Evolutionary conservation across 2,888 invertebrate genomes (phyloP).

Genomic region (Lissocephala sabroskyi): DNA sequence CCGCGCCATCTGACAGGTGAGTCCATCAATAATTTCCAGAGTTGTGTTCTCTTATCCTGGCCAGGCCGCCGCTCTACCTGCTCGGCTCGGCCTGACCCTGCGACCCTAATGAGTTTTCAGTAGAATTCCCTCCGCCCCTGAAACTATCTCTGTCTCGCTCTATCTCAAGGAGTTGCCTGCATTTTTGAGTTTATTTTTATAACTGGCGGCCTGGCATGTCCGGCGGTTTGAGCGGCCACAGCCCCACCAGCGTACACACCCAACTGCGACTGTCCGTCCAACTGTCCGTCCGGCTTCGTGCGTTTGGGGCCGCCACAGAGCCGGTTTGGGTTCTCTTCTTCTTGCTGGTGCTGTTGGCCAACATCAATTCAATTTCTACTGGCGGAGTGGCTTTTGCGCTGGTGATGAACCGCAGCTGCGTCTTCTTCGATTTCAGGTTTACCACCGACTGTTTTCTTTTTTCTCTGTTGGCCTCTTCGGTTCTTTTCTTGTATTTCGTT

Average conservation of each 20-base stretch:
- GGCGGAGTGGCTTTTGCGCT: constrained; percentile 30
- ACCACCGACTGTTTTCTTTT: too few relatives aligned
- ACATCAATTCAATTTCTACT: constrained; percentile 60
- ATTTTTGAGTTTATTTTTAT: too few relatives aligned
- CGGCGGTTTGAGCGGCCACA: constrained; percentile 1
- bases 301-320: constrained; percentile 19
- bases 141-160: too few relatives aligned
- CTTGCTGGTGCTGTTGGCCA: constrained; percentile 16
- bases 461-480: too few relatives aligned
- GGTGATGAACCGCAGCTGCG: constrained; percentile 5
- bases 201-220: not conserved
- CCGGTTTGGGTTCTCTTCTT: constrained; percentile 27
- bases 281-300: too few relatives aligned
- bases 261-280: too few relatives aligned
- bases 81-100: too few relatives aligned
- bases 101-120: too few relatives aligned
- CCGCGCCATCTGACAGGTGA: constrained; percentile 29
- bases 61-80: too few relatives aligned
- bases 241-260: not conserved
- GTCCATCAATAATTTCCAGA: constrained; percentile 16
- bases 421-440: constrained; percentile 35
- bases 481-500: constrained; percentile 27
- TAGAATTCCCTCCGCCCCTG: too few relatives aligned
- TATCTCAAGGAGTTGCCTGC: too few relatives aligned
- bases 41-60: constrained; percentile 27